Base-by-base conservation (phyloP, 2,888 invertebrate species). In the Ditula angustiorana region DNA sequence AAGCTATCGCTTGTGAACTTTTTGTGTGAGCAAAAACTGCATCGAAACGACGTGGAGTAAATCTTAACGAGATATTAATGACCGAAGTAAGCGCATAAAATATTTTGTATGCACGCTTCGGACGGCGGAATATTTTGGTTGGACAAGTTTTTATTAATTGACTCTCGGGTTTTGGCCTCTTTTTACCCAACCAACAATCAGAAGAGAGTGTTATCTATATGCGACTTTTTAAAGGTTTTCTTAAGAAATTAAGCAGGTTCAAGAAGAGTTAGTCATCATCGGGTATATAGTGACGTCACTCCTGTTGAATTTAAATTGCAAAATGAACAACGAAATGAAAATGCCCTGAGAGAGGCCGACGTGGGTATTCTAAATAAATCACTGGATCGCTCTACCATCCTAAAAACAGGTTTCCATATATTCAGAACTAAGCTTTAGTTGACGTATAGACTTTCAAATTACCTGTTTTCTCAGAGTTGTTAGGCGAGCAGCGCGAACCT, bases 21-120 rank as follows among this genome's bases (percentile, higher is more conserved):
- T 68, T 69, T 71, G 68, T 66, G 56, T 58, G 46, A 62, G 26
- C 49, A 60, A 70, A 73, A 66, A 59, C 58, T 69, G 66, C 69
- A 62, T 53, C 66, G 35, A 33, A 63, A 67, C 50, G 53, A 65
- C 68, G 44, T 67, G 67, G 69, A 78, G 83, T 80, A 83, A 83
- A 82, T 82, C 77, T 80, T 84, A 82, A 84, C 77, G 85, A 83
- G 79, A 76, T 80, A 79, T 84, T 87, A 88, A 87, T 82, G 82
- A 85, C 81, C 69, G 69, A 71, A 74, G 74, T 62, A 72, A 61
- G 61, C 66, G 66, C 59, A 46, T 73, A 76, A 41, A 41, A 41
- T 75, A 73, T 73, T n/a, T 73, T 74, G 69, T 71, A 74, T 71
- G 74, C 76, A 79, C 75, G 80, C 72, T 77, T 74, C 71, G 68